Base-by-base conservation (phyloP, 2,888 invertebrate species). In the Limnephilus marmoratus region DNA sequence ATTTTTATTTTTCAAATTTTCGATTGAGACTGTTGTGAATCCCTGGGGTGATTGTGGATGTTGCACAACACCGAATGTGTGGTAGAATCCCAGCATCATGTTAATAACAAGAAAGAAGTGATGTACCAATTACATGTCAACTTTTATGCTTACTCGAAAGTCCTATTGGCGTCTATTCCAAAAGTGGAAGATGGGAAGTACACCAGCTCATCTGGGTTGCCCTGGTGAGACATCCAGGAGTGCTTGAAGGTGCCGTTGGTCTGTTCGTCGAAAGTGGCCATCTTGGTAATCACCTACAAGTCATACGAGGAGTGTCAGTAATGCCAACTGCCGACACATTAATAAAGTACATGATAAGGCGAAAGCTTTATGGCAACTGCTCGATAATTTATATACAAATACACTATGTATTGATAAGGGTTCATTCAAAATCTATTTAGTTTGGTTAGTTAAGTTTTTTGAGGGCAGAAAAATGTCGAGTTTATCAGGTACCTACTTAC, bases 81-180 rank as follows among this genome's bases (percentile, higher is more conserved):
- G 18, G 12, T 24, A 18, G 68, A 24, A n/a, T 68, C 68, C n/a
- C 24, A 68, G 24, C 9, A 68, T 68, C n/a, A 68, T n/a, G 18
- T 1, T 5, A 53, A 53, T 53, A 68, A 68, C 68, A 68, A n/a
- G 24, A 68, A 68, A 68, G 68, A 68, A 68, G 9, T 68, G 41
- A 87, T 95, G 94, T 80, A 90, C 4, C 24, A 37, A 34, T 29
- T 18, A 24, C n/a, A n/a, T 24, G 24, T 83, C 31, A 11, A 90
- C n/a, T 81, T 81, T 15, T 18, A 90, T 2, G 95, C 96, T 95
- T 93, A 99, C 96, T 98, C 98, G 94, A 99, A 99, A 0, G 99
- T 99, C 93, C 98, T 96, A 95, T 99, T 99, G 2, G 98, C 98
- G 95, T 99, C 99, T 93, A 99, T 97, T 41, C 99, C 99, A 95